phyloP scores from a whole-genome alignment of 2,888 invertebrate genomes.

The Belgica antarctica region DNA sequence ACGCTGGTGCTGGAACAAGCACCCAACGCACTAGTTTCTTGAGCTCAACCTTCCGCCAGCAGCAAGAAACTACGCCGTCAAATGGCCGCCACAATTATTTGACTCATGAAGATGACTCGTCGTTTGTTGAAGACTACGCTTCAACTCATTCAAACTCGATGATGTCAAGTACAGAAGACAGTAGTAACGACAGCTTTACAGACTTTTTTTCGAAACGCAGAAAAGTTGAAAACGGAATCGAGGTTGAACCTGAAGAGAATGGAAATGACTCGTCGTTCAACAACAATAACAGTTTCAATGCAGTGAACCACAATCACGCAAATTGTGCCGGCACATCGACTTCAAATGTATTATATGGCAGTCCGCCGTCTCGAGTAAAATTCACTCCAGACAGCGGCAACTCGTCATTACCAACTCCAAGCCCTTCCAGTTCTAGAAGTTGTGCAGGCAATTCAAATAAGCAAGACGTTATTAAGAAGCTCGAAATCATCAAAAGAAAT shows the following conservation, averaged over 20 bases:
- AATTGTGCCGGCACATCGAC: not conserved
- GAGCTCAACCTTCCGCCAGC: not conserved
- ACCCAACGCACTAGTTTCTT: slow-evolving; percentile 7
- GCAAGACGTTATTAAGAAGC: not conserved
- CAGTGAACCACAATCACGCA: slow-evolving; percentile 7
- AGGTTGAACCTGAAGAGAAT: not conserved
- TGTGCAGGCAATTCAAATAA: not conserved
- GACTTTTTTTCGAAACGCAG: slow-evolving; percentile 29
- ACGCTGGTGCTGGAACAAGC: slow-evolving; percentile 32
- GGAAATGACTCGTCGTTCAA: not conserved
- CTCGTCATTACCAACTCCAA: not conserved
- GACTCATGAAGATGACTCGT: slow-evolving; percentile 3
- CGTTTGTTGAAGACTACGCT: slow-evolving; percentile 39
- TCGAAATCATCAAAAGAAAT: slow-evolving; percentile 35
- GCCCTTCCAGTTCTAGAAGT: slow-evolving; percentile 12
- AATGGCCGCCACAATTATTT: slow-evolving; percentile 13
- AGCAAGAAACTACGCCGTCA: not conserved
- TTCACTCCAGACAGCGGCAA: slow-evolving; percentile 29
- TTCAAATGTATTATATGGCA: not conserved
- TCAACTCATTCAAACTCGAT: slow-evolving; percentile 35
- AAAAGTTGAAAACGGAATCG: not conserved
- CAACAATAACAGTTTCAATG: not conserved
- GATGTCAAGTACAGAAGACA: slow-evolving; percentile 31
- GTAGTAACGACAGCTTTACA: slow-evolving; percentile 33
- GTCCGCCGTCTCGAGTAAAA: not conserved